Evolutionary conservation across 2,888 invertebrate genomes (phyloP), one percentile per base, ranked within the genome.

Genomic region (Netelia fuscicornis): DNA sequence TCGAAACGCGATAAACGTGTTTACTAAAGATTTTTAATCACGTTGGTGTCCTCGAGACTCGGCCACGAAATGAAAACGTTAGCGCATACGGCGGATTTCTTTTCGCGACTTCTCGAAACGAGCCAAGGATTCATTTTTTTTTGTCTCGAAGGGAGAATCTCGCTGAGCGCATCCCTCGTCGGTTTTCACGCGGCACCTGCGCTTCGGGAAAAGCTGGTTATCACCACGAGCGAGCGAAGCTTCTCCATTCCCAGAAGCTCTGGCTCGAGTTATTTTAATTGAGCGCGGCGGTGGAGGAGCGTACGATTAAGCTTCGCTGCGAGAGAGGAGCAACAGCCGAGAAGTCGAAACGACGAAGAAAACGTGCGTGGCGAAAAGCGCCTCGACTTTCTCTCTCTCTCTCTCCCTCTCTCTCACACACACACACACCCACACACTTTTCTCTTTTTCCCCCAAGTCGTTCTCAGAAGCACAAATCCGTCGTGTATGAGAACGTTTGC

Each of bases 381-480:
- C 84, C 86, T 77, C 87, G 85, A 81, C 13, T 62, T 62, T 62
- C n/a, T 62, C 30, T 62, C 13, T 62, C 13, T 62, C 10, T 25
- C 30, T 62, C 10, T 62, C 58, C 23, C 58, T 20, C 58, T 58
- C 23, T 30, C 37, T n/a, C 70, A n/a, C 58, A 23, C 23, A n/a
- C 37, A 2, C 56, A 25, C 56, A 30, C 5, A 30, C 30, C 2
- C 30, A 30, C 30, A 30, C 30, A 30, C 6, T 48, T 48, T 48
- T 48, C 13, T 48, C 13, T 48, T 48, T 48, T 11, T 42, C 42
- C 65, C 11, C 65, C 23, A 37, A 64, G 25, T 87, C 76, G 83
- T 91, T 91, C 91, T 83, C 81, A 86, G 91, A 91, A 91, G 88
- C 88, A 89, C 91, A 91, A 91, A 91, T 91, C 90, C 87, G 91